A percentile compares a stretch with the other conserved stretches of the same genome.
Evolutionary conservation across 35 echinoderm and acorn worm species (phyloP).

Genomic region (Heliocidaris erythrogramma): DNA sequence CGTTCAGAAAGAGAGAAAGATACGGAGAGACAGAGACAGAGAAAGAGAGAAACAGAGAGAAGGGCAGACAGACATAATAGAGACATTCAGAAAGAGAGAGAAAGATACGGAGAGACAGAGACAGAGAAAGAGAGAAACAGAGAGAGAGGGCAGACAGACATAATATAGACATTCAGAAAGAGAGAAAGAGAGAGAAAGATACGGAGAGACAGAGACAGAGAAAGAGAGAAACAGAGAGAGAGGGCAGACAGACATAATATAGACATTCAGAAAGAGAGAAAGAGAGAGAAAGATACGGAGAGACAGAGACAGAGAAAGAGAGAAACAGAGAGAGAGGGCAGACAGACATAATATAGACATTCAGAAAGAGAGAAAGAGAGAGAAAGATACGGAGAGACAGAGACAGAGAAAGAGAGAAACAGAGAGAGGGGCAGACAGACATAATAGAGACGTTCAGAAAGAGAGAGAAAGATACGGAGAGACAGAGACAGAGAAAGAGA

Average conservation of each 20-base stretch:
- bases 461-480: no score
- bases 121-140: neutral
- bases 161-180: neutral
- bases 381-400: neutral
- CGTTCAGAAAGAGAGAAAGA: neutral
- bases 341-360: neutral
- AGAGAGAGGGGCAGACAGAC: neutral
- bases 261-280: neutral
- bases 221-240: no score
- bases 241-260: neutral
- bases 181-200: no score
- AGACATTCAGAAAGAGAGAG: neutral
- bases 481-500: no score
- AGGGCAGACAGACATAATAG: no score
- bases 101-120: neutral
- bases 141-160: neutral
- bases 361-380: neutral
- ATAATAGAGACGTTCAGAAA: neutral
- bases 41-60: no score
- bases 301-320: neutral
- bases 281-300: neutral
- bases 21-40: no score
- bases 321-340: neutral
- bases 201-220: no score
- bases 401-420: neutral